Base-by-base conservation (phyloP, 2,888 invertebrate genomes). In the Andrena chrysosceles region DNA sequence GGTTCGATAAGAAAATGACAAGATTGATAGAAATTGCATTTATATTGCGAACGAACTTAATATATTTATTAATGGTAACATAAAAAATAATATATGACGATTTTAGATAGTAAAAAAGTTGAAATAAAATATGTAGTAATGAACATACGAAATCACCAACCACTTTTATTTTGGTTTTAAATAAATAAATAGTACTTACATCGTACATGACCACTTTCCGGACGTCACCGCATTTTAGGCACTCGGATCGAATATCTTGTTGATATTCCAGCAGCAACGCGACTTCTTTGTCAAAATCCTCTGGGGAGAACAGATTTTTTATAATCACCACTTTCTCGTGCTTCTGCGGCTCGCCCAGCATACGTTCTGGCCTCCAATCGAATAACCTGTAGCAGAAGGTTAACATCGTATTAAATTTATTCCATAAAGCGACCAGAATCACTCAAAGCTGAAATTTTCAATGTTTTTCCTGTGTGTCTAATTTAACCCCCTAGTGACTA, bases 321-420 rank as follows among this genome's bases (percentile, higher is more conserved):
- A 99, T 95, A 67, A 99, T 97, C 0, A 99, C 98, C 68, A 98
- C 96, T 92, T 96, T 96, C 93, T 99, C 99, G 93, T 98, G 96
- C 92, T 98, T 98, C 0, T 96, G 96, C 69, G 98, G 95, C 91
- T 98, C 97, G 0, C 98, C 98, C 48, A 97, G 95, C 92, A 98
- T 95, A 93, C 98, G 98, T 89, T 99, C 99, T 0, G 99, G 99
- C 81, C 98, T 95, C 99, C 99, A 99, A 93, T 98, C 99, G 93
- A 99, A 98, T 67, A 99, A 94, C 92, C 97, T 97, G 89, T 20
- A 91, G 90, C 79, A 67, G 73, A 84, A 29, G 23, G 26, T 35
- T 26, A 3, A 20, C 31, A 7, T 29, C 13, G 4, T 60, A 7
- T 29, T 16, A 16, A 60, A 73, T 16, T 10, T 6, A 35, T n/a